phyloP scores from a whole-genome alignment of 2,888 invertebrate species.

The Carcina quercana region DNA sequence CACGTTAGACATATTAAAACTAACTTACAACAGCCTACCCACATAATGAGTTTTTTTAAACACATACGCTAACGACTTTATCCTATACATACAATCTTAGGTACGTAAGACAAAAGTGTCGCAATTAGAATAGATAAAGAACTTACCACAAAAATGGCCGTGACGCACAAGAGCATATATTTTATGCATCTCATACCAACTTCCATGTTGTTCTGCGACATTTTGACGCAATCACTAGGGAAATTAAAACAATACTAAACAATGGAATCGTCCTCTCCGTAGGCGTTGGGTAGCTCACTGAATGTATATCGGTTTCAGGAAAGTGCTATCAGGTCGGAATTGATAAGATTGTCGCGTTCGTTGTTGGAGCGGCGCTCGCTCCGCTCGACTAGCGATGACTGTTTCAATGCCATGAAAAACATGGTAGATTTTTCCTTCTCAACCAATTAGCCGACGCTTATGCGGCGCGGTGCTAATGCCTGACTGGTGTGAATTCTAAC shows the following conservation, averaged over 20 bases:
- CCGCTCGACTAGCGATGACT: conserved; percentile 15
- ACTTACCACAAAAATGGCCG: conserved; percentile 87
- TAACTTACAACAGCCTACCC: too few species aligned
- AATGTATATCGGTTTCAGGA: conserved; percentile 21
- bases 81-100: too few species aligned
- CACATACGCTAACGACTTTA: too few species aligned
- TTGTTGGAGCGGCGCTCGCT: conserved; percentile 14
- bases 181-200: conserved; percentile 84
- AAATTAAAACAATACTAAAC: conserved; percentile 3
- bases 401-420: conserved; percentile 27
- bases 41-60: too few species aligned
- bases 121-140: conserved; percentile 6
- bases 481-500: too few species aligned
- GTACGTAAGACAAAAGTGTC: too few species aligned
- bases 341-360: conserved; percentile 24
- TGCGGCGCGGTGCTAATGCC: conserved; percentile 18
- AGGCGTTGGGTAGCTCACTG: conserved; percentile 24
- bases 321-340: conserved; percentile 21
- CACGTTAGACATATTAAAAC: too few species aligned
- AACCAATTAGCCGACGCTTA: conserved; percentile 32
- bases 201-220: conserved; percentile 60
- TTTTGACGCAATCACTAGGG: conserved; percentile 25
- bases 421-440: conserved; percentile 32
- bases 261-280: conserved; percentile 11
- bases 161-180: conserved; percentile 83